Evolutionary conservation across 1,140 invertebrate genomes (phyloP).

Genomic region (Eupristina koningsbergeri): DNA sequence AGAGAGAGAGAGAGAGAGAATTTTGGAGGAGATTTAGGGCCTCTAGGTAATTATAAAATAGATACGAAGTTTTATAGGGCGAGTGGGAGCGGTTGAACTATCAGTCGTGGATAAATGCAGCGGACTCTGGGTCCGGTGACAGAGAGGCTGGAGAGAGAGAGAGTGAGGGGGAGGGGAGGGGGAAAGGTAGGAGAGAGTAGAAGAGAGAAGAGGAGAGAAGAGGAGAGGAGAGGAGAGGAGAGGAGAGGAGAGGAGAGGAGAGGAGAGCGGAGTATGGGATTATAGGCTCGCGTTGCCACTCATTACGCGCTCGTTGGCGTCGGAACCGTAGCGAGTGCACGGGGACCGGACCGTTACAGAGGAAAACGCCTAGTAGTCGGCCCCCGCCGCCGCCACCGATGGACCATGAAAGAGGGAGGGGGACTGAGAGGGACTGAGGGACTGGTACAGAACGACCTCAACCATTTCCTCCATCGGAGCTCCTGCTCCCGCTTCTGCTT

Average conservation of each 20-base stretch:
- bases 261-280: not conserved
- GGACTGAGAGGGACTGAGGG: not conserved
- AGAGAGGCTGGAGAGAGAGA: no score
- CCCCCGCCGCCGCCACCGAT: not conserved
- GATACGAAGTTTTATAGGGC: no score
- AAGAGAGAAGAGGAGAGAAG: conserved; percentile 19
- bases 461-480: conserved; percentile 1
- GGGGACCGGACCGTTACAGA: conserved; percentile 1
- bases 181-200: not conserved
- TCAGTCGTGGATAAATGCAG: not conserved
- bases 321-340: conserved; percentile 20
- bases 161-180: not conserved
- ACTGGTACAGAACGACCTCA: not conserved
- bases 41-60: no score
- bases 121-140: no score
- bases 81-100: not conserved
- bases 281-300: conserved; percentile 20
- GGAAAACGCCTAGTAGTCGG: not conserved
- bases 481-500: not conserved
- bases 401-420: conserved; percentile 31
- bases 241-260: not conserved
- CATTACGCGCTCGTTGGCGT: conserved; percentile 17
- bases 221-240: not conserved
- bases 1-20: no score
- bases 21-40: no score